Conservation (phyloP, 2,888 invertebrate genomes). For the Caenorhabditis japonica region DNA sequence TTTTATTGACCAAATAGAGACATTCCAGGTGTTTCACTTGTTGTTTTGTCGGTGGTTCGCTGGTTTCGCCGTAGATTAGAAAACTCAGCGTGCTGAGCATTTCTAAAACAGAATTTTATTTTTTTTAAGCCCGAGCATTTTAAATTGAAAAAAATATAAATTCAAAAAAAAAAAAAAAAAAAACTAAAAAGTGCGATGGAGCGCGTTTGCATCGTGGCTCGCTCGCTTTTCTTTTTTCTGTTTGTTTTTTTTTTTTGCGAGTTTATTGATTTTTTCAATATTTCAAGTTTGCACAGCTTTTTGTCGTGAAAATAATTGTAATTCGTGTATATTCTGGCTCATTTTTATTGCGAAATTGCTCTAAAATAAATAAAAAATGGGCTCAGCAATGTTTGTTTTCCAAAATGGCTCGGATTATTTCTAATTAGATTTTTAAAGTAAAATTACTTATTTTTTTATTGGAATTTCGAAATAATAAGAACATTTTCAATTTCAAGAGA, state of each 20-base stretch:
- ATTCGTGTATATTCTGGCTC: no score
- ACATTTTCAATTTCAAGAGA: no score
- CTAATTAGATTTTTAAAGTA: no score
- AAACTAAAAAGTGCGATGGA: conserved; percentile 10
- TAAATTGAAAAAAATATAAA: conserved; percentile 8
- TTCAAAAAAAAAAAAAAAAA: background rate
- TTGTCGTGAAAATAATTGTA: no score
- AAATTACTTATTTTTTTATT: no score
- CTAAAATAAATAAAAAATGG: no score
- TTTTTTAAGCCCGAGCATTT: background rate
- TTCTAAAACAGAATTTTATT: conserved; percentile 16
- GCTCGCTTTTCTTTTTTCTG: conserved; percentile 4
- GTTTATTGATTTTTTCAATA: background rate
- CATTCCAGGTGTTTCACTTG: conserved; percentile 26
- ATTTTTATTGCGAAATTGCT: no score
- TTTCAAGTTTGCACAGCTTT: background rate
- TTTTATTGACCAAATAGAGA: conserved; percentile 39
- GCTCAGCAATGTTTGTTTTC: no score
- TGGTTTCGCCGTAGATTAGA: conserved; percentile 32
- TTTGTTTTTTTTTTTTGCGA: conserved; percentile 3
- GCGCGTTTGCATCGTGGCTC: conserved; percentile 12
- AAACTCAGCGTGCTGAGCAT: conserved; percentile 48
- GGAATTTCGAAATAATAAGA: no score
- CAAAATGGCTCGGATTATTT: no score
- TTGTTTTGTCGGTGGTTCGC: conserved; percentile 1